Percentiles rank a stretch among this genome's conserved stretches.
These are phyloP conservation scores for Columba livia DNA, from an alignment of 2,113 vertebrate species.

Conservation along the genomic window DNA sequence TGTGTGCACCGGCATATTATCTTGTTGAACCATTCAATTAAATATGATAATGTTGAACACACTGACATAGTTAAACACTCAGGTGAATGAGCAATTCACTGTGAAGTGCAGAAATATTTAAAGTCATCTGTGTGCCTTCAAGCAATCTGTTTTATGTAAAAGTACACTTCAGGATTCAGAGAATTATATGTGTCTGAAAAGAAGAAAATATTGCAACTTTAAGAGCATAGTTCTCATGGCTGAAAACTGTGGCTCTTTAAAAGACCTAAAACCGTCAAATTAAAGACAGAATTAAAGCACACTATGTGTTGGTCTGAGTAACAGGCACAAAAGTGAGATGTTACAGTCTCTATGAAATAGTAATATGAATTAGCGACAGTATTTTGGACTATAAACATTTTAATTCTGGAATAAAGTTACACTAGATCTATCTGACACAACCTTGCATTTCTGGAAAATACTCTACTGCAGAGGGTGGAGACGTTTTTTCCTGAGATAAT, in stretches of 20 bases:
- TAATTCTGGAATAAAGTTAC: neutral
- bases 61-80: constrained; percentile 81
- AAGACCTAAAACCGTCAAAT: neutral
- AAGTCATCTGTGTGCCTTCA: constrained; percentile 73
- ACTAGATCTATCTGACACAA: neutral
- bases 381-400: neutral
- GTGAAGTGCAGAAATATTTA: constrained; percentile 80
- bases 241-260: neutral
- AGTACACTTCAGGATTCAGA: constrained; percentile 60
- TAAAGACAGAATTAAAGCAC: neutral
- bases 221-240: neutral
- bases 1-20: constrained; percentile 77
- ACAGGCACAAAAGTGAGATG: neutral
- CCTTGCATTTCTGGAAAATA: neutral
- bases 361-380: neutral
- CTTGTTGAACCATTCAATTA: constrained; percentile 84
- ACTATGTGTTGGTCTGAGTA: neutral
- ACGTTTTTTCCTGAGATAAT: neutral
- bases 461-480: neutral
- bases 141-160: constrained; percentile 71
- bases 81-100: constrained; percentile 83
- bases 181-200: constrained; percentile 6
- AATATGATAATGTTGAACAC: constrained; percentile 82
- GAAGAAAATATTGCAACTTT: neutral
- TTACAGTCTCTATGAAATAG: neutral